These are phyloP conservation scores for Heliconius himera DNA, from an alignment of 1,140 invertebrate species.

Conservation along the genomic window DNA sequence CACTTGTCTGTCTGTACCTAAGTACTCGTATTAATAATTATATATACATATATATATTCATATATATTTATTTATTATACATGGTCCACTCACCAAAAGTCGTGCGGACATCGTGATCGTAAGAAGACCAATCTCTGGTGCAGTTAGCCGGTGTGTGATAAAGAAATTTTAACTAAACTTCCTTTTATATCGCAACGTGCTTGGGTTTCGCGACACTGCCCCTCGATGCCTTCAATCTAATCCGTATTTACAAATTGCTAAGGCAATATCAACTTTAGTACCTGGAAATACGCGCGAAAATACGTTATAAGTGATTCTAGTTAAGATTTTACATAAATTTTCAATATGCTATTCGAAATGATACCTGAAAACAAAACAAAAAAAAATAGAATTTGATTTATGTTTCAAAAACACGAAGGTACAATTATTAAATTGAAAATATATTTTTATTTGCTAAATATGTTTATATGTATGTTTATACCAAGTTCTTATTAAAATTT, in stretches of 20 bases:
- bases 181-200: conserved; percentile 80
- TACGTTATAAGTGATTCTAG: neutral
- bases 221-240: conserved; percentile 59
- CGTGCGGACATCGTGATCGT: conserved; percentile 62
- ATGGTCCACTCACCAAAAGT: conserved; percentile 65
- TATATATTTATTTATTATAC: too few relatives aligned
- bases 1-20: neutral
- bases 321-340: conserved; percentile 35
- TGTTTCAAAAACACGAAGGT: neutral
- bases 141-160: conserved; percentile 70
- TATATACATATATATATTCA: too few relatives aligned
- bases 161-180: conserved; percentile 79
- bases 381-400: conserved; percentile 43
- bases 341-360: conserved; percentile 40
- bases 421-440: conserved; percentile 40
- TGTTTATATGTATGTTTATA: too few relatives aligned
- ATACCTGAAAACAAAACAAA: conserved; percentile 33
- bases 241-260: conserved; percentile 33
- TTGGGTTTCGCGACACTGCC: conserved; percentile 76
- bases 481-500: too few relatives aligned
- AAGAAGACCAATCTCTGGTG: conserved; percentile 57
- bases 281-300: conserved; percentile 20
- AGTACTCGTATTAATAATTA: neutral
- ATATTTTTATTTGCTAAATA: neutral
- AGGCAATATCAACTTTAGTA: conserved; percentile 33